Conservation (phyloP, 2,888 invertebrate genomes). For the Julus scandinavius region DNA sequence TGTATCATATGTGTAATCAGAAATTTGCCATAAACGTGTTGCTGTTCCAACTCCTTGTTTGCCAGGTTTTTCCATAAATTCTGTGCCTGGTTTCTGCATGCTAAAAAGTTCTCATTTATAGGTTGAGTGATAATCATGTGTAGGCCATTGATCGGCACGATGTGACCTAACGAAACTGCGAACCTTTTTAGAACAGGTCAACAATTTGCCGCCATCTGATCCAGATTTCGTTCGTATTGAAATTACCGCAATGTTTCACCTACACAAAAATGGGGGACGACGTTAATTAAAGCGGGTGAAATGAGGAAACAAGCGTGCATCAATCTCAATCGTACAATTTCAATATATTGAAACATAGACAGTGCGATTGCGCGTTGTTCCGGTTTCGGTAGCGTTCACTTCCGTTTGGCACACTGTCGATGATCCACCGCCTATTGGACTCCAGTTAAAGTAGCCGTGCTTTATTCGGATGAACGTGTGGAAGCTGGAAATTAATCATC, state of each 20-base stretch:
- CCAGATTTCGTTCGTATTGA: not conserved
- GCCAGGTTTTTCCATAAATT: not conserved
- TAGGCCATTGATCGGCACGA: not conserved
- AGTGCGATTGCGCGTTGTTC: not conserved
- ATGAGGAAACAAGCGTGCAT: not conserved
- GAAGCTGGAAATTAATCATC: conserved; percentile 21
- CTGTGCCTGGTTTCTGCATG: not conserved
- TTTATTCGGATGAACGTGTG: not conserved
- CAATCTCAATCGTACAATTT: not conserved
- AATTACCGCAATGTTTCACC: not conserved
- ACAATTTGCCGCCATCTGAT: not conserved
- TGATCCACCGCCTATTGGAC: not conserved
- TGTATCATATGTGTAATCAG: no score
- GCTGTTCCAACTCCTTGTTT: no score
- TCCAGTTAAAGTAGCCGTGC: not conserved
- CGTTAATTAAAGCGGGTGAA: not conserved
- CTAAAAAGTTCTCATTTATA: not conserved
- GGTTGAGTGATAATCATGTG: not conserved
- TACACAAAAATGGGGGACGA: not conserved
- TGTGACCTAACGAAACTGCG: not conserved
- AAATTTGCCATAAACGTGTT: no score
- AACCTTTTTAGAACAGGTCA: not conserved
- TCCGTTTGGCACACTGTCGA: not conserved
- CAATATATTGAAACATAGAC: not conserved
- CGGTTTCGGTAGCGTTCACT: not conserved